phyloP scores from a whole-genome alignment of 2,888 invertebrate species.

The Himalopsyche japonica region DNA sequence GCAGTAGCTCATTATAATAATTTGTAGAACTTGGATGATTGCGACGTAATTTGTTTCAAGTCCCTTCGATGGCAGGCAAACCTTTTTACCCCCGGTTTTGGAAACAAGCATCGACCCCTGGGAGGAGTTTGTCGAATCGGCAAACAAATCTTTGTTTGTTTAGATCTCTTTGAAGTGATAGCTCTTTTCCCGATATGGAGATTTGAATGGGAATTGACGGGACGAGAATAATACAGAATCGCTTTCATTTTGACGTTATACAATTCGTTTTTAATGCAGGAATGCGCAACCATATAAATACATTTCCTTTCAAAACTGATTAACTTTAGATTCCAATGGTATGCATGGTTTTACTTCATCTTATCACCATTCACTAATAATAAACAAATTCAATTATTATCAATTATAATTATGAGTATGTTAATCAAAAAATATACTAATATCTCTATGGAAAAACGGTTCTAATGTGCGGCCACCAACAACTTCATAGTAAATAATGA shows the following conservation, averaged over 20 bases:
- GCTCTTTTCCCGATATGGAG: constrained; percentile 37
- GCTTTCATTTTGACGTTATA: constrained; percentile 11
- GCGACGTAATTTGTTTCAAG: neutral
- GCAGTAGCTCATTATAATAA: too few species aligned
- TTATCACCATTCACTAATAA: too few species aligned
- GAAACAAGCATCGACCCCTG: constrained; percentile 5
- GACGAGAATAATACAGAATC: constrained; percentile 14
- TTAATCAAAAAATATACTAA: too few species aligned
- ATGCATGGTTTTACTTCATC: too few species aligned
- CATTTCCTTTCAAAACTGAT: too few species aligned
- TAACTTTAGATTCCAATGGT: too few species aligned
- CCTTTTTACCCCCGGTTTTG: constrained; percentile 10
- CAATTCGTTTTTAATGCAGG: neutral
- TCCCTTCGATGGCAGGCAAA: neutral
- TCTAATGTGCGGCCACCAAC: too few species aligned
- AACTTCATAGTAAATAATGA: too few species aligned
- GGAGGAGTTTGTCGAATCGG: constrained; percentile 16
- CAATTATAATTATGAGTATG: too few species aligned
- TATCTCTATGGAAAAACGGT: too few species aligned
- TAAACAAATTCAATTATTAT: too few species aligned
- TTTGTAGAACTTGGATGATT: neutral
- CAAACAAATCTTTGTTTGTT: constrained; percentile 39
- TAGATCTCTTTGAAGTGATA: constrained; percentile 38
- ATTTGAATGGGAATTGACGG: constrained; percentile 34
- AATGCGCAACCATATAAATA: neutral